A percentile compares a stretch with the other conserved stretches of the same genome.
These are phyloP conservation scores for Cherax quadricarinatus DNA, from an alignment of 1,140 invertebrate species.

Conservation along the genomic window DNA sequence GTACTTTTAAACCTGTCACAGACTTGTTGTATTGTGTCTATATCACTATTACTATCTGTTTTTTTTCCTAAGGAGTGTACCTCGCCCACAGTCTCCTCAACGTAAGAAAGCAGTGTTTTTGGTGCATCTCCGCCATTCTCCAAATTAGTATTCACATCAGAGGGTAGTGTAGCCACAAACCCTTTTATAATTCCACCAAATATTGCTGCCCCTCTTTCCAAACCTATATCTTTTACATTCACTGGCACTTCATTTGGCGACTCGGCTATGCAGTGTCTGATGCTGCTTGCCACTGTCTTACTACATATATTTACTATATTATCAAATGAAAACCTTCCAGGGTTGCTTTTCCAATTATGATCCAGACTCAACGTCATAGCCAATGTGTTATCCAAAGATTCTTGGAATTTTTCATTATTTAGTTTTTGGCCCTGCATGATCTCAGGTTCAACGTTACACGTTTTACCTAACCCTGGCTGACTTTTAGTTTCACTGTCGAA, in stretches of 20 bases:
- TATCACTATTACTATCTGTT: neutral
- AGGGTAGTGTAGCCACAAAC: conserved; percentile 50
- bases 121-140: neutral
- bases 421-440: neutral
- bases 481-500: neutral
- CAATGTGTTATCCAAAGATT: neutral
- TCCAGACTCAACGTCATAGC: neutral
- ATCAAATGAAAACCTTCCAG: conserved; percentile 46
- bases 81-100: neutral
- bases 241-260: conserved; percentile 40
- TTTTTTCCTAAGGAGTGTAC: neutral
- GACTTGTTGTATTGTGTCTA: neutral
- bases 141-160: conserved; percentile 8
- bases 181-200: conserved; percentile 56
- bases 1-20: neutral
- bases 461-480: neutral
- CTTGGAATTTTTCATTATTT: neutral
- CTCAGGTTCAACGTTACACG: neutral
- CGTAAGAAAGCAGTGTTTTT: neutral
- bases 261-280: conserved; percentile 43
- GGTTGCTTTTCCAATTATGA: conserved; percentile 35
- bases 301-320: conserved; percentile 56
- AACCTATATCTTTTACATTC: conserved; percentile 42
- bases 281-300: conserved; percentile 50
- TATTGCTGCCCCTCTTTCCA: conserved; percentile 42